These are phyloP conservation scores for Bombyx mandarina DNA, from an alignment of 1,140 invertebrate genomes.

Conservation along the genomic window DNA sequence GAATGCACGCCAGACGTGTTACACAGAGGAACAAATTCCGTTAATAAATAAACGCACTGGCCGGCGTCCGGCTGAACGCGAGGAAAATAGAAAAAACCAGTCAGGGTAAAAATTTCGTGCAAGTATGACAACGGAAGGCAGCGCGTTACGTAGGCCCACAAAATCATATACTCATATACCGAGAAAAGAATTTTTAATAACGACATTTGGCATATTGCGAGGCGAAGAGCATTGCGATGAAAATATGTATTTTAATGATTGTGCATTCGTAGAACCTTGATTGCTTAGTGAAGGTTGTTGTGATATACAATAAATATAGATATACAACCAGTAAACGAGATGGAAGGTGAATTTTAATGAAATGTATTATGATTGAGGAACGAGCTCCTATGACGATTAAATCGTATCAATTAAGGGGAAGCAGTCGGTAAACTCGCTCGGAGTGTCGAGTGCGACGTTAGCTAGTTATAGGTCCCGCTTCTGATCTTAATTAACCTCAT, in stretches of 20 bases:
- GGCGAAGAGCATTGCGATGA: not conserved
- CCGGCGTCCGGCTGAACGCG: slow-evolving; percentile 41
- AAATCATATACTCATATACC: no score
- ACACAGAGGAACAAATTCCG: slow-evolving; percentile 64
- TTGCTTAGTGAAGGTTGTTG: not conserved
- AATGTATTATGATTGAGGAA: slow-evolving; percentile 15
- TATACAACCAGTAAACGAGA: not conserved
- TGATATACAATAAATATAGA: not conserved
- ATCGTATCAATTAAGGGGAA: slow-evolving; percentile 59
- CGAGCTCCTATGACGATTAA: slow-evolving; percentile 40
- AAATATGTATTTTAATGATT: not conserved
- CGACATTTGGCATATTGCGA: slow-evolving; percentile 39
- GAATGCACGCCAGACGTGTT: slow-evolving; percentile 30
- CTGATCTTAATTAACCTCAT: slow-evolving; percentile 66
- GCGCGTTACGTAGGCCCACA: slow-evolving; percentile 42
- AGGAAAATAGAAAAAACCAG: slow-evolving; percentile 54
- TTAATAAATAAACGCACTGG: slow-evolving; percentile 68
- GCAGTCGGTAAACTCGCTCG: slow-evolving; percentile 38
- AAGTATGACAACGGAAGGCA: slow-evolving; percentile 59
- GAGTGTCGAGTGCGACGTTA: slow-evolving; percentile 30
- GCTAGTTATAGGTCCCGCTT: slow-evolving; percentile 51
- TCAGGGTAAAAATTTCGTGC: slow-evolving; percentile 58
- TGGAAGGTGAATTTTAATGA: not conserved
- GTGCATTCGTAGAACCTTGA: not conserved
- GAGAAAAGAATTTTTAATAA: slow-evolving; percentile 64